Conservation (phyloP, 2,113 vertebrate species). For the Nicator chloris region DNA sequence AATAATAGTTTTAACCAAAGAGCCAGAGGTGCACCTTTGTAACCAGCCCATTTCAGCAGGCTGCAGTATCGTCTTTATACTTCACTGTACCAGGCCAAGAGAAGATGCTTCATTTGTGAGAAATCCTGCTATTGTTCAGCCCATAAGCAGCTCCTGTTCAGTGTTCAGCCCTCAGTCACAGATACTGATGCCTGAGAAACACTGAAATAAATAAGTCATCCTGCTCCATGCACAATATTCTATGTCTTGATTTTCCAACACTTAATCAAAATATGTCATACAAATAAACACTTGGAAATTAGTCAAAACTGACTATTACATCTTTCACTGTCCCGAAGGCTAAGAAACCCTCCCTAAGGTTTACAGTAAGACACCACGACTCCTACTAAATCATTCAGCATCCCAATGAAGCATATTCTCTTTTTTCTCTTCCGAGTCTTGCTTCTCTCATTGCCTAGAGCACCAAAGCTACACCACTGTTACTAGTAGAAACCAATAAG, state of each 20-base stretch:
- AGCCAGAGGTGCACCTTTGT: background rate
- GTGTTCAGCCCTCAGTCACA: background rate
- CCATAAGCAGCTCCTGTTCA: background rate
- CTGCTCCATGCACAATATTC: background rate
- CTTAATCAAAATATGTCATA: background rate
- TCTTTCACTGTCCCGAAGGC: background rate
- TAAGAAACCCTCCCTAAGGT: background rate
- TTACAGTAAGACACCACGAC: background rate
- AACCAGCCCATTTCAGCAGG: background rate
- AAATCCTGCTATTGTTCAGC: background rate
- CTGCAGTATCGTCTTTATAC: background rate
- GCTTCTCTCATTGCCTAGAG: background rate
- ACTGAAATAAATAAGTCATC: background rate
- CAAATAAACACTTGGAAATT: background rate
- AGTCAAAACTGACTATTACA: background rate
- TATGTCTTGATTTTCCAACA: background rate
- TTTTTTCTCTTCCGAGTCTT: background rate
- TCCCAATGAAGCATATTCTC: background rate
- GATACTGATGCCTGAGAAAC: background rate
- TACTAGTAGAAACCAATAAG: background rate
- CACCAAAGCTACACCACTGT: background rate
- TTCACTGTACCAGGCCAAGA: background rate
- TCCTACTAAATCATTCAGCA: background rate
- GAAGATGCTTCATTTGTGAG: background rate
- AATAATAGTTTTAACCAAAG: background rate